Evolutionary conservation across 2,888 invertebrate species (phyloP).

Genomic region (Temnothorax ravouxi): DNA sequence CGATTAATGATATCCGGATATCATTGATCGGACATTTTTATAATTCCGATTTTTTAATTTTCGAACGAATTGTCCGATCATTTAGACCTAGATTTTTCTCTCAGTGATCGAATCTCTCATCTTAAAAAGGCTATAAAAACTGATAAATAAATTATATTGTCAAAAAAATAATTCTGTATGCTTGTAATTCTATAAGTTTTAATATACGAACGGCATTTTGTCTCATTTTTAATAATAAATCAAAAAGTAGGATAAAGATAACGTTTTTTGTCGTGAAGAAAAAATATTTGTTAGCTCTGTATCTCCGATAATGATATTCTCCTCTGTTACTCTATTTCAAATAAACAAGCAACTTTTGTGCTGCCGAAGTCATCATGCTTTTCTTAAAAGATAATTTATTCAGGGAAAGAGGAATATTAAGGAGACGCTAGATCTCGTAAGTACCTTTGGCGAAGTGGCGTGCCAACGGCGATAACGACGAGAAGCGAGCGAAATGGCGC

Average conservation of each 20-base stretch:
- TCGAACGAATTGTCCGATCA: too few relatives aligned
- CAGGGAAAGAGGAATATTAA: constrained; percentile 6
- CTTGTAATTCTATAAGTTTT: too few relatives aligned
- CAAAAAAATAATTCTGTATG: not conserved
- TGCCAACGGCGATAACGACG: constrained; percentile 9
- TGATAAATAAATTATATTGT: not conserved
- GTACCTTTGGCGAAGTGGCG: constrained; percentile 19
- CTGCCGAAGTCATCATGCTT: not conserved
- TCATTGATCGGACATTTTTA: too few relatives aligned
- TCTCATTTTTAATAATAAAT: not conserved
- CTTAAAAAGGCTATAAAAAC: not conserved
- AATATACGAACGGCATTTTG: not conserved
- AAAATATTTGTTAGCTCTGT: not conserved
- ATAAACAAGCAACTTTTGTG: not conserved
- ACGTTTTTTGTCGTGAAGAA: not conserved
- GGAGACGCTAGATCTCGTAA: constrained; percentile 7
- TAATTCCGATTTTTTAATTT: too few relatives aligned
- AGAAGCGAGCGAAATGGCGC: constrained; percentile 31
- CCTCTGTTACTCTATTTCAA: not conserved
- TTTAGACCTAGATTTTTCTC: too few relatives aligned
- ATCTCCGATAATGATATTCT: not conserved
- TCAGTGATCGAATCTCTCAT: not conserved
- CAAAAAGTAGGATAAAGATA: not conserved
- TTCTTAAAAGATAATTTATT: not conserved
- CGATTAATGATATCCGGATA: too few relatives aligned